These are phyloP conservation scores for Sesamia nonagrioides DNA, from an alignment of 1,140 invertebrate genomes.

Conservation along the genomic window DNA sequence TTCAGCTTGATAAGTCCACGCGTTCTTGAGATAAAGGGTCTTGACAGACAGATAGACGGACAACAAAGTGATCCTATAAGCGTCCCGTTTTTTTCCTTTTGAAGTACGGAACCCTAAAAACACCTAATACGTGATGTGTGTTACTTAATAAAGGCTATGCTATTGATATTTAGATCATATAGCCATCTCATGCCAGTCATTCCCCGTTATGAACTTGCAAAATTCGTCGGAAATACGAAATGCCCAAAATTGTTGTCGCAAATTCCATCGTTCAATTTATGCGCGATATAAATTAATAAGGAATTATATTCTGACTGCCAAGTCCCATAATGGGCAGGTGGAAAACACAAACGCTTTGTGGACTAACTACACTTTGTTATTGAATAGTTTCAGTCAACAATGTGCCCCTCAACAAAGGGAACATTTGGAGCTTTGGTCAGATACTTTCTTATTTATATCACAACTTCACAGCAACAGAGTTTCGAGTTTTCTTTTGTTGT, in stretches of 20 bases:
- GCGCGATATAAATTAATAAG: constrained; percentile 73
- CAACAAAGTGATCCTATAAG: too few species aligned
- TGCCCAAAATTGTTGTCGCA: constrained; percentile 59
- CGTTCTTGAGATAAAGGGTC: too few species aligned
- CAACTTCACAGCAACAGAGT: constrained; percentile 39
- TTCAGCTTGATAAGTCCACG: too few species aligned
- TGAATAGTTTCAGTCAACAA: constrained; percentile 46
- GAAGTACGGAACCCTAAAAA: too few species aligned
- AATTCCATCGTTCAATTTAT: constrained; percentile 58
- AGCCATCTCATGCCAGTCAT: neutral
- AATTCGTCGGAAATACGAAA: constrained; percentile 29
- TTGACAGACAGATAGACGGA: too few species aligned
- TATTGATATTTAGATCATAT: constrained; percentile 31
- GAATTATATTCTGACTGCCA: constrained; percentile 62
- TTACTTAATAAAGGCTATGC: neutral
- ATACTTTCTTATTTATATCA: constrained; percentile 47
- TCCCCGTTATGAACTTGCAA: constrained; percentile 39
- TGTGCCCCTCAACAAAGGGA: constrained; percentile 37
- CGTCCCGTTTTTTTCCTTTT: too few species aligned
- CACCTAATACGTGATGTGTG: too few species aligned
- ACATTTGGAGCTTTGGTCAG: constrained; percentile 34
- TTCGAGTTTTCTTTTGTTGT: constrained; percentile 41
- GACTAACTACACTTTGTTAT: constrained; percentile 45
- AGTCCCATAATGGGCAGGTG: constrained; percentile 56
- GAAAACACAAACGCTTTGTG: constrained; percentile 27